phyloP scores from a whole-genome alignment of 2,888 invertebrate genomes.

The Lithophane ornitopus region DNA sequence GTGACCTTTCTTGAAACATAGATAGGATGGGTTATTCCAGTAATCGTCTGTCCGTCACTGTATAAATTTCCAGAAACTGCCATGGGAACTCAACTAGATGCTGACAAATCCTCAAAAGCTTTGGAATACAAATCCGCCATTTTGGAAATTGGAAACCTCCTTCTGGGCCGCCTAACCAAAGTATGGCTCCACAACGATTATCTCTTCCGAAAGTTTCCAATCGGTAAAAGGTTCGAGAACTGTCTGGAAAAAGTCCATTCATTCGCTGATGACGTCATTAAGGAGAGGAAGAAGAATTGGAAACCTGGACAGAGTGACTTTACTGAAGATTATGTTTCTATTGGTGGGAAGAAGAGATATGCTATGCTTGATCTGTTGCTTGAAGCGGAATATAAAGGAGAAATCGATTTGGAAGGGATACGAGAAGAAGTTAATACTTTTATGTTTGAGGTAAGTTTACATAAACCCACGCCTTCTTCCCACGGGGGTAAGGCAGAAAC shows the following conservation, averaged over 20 bases:
- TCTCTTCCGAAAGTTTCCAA: constrained; percentile 84
- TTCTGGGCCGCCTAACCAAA: constrained; percentile 76
- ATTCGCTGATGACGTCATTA: constrained; percentile 90
- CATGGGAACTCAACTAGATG: constrained; percentile 91
- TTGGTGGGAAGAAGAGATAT: constrained; percentile 85
- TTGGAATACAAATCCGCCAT: constrained; percentile 89
- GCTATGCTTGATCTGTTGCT: constrained; percentile 93
- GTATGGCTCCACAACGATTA: constrained; percentile 91
- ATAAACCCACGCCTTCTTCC: too few species aligned
- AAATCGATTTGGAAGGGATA: constrained; percentile 91
- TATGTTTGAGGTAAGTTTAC: constrained; percentile 92
- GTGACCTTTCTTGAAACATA: neutral
- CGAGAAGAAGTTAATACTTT: constrained; percentile 94
- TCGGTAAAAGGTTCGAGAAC: constrained; percentile 86
- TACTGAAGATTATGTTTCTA: constrained; percentile 30
- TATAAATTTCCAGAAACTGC: constrained; percentile 86
- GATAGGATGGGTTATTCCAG: too few species aligned
- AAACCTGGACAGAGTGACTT: constrained; percentile 47
- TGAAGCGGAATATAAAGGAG: constrained; percentile 90
- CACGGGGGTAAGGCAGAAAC: too few species aligned
- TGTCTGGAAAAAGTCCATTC: constrained; percentile 86
- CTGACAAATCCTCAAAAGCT: constrained; percentile 79
- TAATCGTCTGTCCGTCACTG: too few species aligned
- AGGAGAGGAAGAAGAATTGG: constrained; percentile 80
- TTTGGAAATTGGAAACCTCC: constrained; percentile 77